A percentile compares a stretch with the other conserved stretches of the same genome.
Evolutionary conservation across 2,888 invertebrate genomes (phyloP).

Genomic region (Apotomis betuletana): DNA sequence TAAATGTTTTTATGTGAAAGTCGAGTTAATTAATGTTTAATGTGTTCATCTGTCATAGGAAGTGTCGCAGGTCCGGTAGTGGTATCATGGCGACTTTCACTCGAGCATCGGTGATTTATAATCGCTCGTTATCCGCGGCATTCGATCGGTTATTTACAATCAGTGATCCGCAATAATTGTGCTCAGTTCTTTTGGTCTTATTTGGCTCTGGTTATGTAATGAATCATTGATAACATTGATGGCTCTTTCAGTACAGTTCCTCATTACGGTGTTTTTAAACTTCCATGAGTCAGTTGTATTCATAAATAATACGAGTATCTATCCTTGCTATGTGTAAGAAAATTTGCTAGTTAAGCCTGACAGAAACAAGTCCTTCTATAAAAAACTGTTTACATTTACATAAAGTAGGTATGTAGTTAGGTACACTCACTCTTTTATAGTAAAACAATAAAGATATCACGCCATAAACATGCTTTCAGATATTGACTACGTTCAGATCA

Average conservation of each 20-base stretch:
- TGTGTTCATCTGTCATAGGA: conserved; percentile 60
- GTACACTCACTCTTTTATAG: conserved; percentile 24
- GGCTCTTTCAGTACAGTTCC: not conserved
- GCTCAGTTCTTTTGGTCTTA: conserved; percentile 45
- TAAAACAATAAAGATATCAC: conserved; percentile 25
- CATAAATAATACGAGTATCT: too few species aligned
- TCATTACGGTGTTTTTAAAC: not conserved
- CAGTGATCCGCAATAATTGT: conserved; percentile 50
- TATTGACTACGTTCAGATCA: conserved; percentile 8
- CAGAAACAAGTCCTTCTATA: not conserved
- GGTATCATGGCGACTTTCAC: conserved; percentile 73
- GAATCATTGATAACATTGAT: not conserved
- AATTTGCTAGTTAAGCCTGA: not conserved
- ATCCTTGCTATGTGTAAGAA: not conserved
- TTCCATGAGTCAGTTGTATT: not conserved
- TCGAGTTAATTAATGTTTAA: conserved; percentile 62
- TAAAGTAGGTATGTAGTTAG: conserved; percentile 3
- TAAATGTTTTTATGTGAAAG: conserved; percentile 64
- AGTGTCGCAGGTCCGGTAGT: conserved; percentile 64
- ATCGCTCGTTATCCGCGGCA: conserved; percentile 66
- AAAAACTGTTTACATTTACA: conserved; percentile 28
- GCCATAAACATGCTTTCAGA: conserved; percentile 1
- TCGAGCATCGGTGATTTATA: conserved; percentile 67
- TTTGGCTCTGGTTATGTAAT: conserved; percentile 32
- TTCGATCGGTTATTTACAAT: conserved; percentile 65